Evolutionary conservation across 2,888 invertebrate species (phyloP).

Genomic region (Eupithecia abbreviata): DNA sequence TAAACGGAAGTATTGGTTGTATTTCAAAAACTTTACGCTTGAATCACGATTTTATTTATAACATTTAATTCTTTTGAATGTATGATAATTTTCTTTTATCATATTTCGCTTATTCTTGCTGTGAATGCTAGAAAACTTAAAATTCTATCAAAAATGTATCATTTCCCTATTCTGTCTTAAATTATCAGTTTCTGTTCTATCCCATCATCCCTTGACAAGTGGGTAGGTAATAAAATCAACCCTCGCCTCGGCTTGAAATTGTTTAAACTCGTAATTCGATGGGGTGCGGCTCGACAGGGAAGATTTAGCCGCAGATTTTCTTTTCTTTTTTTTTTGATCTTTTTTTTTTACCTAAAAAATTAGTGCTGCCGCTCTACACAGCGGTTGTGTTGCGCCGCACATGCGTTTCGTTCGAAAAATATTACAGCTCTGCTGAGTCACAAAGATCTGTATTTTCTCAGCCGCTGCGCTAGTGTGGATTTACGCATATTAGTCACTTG

Average conservation of each 20-base stretch:
- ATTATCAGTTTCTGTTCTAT: background rate
- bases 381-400: no score
- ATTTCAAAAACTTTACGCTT: conserved; percentile 1
- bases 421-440: no score
- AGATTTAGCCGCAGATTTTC: conserved; percentile 39
- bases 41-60: background rate
- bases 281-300: conserved; percentile 55
- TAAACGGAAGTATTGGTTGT: background rate
- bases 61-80: background rate
- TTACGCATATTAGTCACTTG: no score
- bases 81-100: background rate
- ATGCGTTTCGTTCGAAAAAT: no score
- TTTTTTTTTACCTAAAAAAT: no score
- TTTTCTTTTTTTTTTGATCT: no score
- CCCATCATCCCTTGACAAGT: conserved; percentile 26
- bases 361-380: no score
- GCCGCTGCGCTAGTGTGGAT: no score
- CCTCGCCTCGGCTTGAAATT: conserved; percentile 50
- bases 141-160: background rate
- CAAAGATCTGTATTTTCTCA: no score
- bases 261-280: conserved; percentile 53
- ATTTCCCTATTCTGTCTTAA: background rate
- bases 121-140: background rate
- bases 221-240: conserved; percentile 33
- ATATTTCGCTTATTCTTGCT: background rate